Evolutionary conservation across 1,140 invertebrate species (phyloP).

Genomic region (Tribolium castaneum): DNA sequence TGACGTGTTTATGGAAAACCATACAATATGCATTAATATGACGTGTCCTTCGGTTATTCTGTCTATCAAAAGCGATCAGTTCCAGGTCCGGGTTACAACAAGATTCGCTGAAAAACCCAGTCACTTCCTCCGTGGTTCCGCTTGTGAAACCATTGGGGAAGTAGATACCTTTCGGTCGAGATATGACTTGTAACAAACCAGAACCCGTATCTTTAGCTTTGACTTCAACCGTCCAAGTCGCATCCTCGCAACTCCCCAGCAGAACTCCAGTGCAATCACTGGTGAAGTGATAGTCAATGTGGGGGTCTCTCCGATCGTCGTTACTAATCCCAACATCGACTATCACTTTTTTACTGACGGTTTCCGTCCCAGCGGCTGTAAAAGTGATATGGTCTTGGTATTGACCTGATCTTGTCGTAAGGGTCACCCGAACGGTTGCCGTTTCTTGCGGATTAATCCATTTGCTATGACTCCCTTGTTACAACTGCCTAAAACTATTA

Average conservation of each 20-base stretch:
- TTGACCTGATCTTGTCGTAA: conserved; percentile 39
- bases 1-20: conserved; percentile 13
- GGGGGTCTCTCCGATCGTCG: conserved; percentile 61
- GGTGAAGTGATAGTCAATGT: conserved; percentile 64
- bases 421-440: conserved; percentile 45
- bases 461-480: background rate
- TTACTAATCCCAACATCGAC: conserved; percentile 59
- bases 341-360: conserved; percentile 63
- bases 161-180: conserved; percentile 63
- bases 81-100: conserved; percentile 65
- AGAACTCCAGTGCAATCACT: conserved; percentile 66
- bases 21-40: conserved; percentile 66
- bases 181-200: conserved; percentile 64
- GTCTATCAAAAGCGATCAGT: conserved; percentile 64
- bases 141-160: conserved; percentile 62
- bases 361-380: conserved; percentile 57
- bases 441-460: conserved; percentile 49
- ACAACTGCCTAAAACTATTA: background rate
- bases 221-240: conserved; percentile 66
- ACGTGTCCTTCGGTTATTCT: conserved; percentile 61
- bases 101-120: conserved; percentile 65
- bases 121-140: conserved; percentile 65
- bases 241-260: conserved; percentile 63
- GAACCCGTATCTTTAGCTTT: conserved; percentile 64
- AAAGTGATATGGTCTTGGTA: conserved; percentile 63